Percentiles rank a stretch among this genome's conserved stretches.
Evolutionary conservation across 23 tunicate species (phyloP).

Genomic region (Halocynthia roretzi): DNA sequence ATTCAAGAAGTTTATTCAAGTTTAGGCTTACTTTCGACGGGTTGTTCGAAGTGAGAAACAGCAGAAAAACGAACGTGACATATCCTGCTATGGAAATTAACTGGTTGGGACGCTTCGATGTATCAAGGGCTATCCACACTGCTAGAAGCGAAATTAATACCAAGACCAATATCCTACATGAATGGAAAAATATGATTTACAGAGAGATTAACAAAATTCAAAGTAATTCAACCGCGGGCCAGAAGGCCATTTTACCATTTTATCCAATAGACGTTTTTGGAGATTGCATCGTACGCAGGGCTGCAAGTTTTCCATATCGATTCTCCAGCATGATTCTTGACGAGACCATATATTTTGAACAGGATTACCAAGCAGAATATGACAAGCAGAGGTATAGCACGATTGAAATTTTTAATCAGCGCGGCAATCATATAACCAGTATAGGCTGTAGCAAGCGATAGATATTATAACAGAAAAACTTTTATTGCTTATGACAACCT

Average conservation of each 20-base stretch:
- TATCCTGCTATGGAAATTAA: slow-evolving; percentile 84
- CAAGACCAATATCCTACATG: slow-evolving; percentile 46
- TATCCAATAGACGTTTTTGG: slow-evolving; percentile 58
- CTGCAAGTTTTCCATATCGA: slow-evolving; percentile 11
- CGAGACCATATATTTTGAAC: slow-evolving; percentile 59
- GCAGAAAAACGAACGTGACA: slow-evolving; percentile 55
- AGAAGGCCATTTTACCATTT: slow-evolving; percentile 45
- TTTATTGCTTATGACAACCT: too few species aligned
- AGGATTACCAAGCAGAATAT: slow-evolving; percentile 52
- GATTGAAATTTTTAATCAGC: slow-evolving; percentile 13
- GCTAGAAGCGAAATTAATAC: slow-evolving; percentile 48
- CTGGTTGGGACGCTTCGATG: slow-evolving; percentile 76
- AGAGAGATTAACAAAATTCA: neutral
- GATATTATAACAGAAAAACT: too few species aligned
- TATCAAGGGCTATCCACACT: slow-evolving; percentile 80
- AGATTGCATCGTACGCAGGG: slow-evolving; percentile 24
- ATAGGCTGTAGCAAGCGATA: slow-evolving; percentile 25
- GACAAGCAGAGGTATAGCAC: slow-evolving; percentile 37
- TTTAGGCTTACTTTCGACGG: slow-evolving; percentile 45
- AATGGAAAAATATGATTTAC: neutral
- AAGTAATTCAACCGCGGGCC: neutral
- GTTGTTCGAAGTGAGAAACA: slow-evolving; percentile 71
- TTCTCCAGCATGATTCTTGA: slow-evolving; percentile 68
- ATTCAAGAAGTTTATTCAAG: neutral
- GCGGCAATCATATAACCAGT: slow-evolving; percentile 35